A percentile compares a stretch with the other conserved stretches of the same genome.
Conservation (phyloP, 2,888 invertebrate genomes). For the Artemia sinica region DNA sequence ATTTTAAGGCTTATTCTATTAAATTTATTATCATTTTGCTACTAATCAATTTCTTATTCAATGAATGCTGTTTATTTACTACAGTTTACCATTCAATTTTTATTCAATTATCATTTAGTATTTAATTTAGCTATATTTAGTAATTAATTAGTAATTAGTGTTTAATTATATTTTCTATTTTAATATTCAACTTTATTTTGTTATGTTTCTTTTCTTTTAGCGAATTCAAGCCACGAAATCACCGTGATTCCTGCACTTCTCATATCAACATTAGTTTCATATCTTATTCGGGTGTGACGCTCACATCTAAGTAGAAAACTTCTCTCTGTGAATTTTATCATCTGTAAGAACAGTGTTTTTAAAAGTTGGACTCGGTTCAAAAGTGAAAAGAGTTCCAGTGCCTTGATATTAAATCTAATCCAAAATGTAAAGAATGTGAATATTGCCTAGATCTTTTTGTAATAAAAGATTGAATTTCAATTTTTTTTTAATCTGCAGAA, state of each 20-base stretch:
- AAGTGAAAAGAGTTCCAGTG: background rate
- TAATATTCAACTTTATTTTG: no score
- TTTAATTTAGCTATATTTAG: no score
- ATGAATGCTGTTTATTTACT: no score
- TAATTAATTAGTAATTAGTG: no score
- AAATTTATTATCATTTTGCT: no score
- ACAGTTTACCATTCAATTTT: no score
- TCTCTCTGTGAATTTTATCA: background rate
- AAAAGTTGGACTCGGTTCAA: background rate
- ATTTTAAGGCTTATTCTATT: no score
- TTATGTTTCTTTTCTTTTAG: background rate
- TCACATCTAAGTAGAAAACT: conserved; percentile 2
- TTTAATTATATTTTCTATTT: no score
- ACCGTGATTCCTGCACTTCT: background rate
- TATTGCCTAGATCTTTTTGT: conserved; percentile 6
- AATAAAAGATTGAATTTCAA: background rate
- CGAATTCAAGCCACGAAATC: background rate
- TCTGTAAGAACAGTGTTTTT: background rate
- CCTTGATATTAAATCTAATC: background rate
- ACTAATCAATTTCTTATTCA: no score
- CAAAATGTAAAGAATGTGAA: conserved; percentile 5
- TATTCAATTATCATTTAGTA: no score
- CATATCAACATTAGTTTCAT: background rate
- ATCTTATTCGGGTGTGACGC: background rate
- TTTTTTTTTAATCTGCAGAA: no score